These are phyloP conservation scores for Acestrorhynchus altus DNA, from an alignment of 2,797 vertebrate species.

Conservation along the genomic window DNA sequence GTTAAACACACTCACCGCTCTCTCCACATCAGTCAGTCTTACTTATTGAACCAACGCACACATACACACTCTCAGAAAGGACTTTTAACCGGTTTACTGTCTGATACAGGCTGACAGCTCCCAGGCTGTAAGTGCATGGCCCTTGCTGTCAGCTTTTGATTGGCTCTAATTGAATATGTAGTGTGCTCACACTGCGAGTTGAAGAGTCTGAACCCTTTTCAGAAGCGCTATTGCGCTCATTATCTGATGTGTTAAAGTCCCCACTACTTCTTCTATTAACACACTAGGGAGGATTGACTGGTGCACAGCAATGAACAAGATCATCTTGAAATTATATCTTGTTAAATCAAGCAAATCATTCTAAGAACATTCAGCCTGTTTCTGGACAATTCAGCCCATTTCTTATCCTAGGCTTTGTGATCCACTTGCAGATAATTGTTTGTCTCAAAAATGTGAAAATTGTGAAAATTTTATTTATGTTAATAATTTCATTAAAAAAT, in stretches of 20 bases:
- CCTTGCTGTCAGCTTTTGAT: conserved; percentile 35
- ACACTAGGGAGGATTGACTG: not conserved
- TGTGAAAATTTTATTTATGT: no score
- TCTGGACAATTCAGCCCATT: no score
- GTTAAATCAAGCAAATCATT: not conserved
- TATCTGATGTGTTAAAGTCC: not conserved
- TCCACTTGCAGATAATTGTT: no score
- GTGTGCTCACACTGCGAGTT: conserved; percentile 7
- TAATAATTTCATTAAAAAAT: no score
- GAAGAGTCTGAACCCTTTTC: conserved; percentile 13
- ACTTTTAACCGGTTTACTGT: conserved; percentile 33
- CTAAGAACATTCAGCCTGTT: not conserved
- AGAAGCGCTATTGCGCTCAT: conserved; percentile 16
- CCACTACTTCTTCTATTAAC: not conserved
- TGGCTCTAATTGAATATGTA: conserved; percentile 44
- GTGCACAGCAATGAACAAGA: no score
- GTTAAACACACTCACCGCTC: conserved; percentile 28
- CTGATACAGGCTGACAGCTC: conserved; percentile 33
- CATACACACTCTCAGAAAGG: not conserved
- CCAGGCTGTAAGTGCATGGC: conserved; percentile 19
- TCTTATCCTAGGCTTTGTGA: no score
- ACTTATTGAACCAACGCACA: conserved; percentile 3
- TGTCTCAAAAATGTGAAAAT: no score
- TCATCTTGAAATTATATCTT: not conserved
- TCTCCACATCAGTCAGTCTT: conserved; percentile 22